Base-by-base conservation (phyloP, 1,140 invertebrate genomes). In the Maniola jurtina region DNA sequence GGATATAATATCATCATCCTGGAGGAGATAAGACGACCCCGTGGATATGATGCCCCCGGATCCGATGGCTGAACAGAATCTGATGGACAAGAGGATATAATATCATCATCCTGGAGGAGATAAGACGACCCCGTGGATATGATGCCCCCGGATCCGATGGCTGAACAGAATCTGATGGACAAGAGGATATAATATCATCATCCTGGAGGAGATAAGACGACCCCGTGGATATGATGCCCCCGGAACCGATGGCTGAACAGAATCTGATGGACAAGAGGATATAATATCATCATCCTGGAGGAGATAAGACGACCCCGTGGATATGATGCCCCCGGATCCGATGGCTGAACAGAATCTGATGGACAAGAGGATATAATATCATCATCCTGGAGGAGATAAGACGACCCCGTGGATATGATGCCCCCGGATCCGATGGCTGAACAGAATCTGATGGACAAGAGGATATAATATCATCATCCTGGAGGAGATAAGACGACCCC, bases 1-100 rank as follows among this genome's bases (percentile, higher is more conserved):
- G 13, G 42, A n/a, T 5, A 13, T 45, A n/a, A n/a, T n/a, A 45
- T 13, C 42, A 45, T 45, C 25, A 25, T 1, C 25, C 25, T 2
- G 25, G 25, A 25, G 4, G 25, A 25, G 25, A 25, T n/a, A 25
- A 25, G 25, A 4, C 4, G 4, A 95, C 11, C 94, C 93, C 2
- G 95, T 91, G 4, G 96, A 95, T 16, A 96, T 87, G 1, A 94
- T 93, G 48, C 95, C 95, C 16, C 96, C 95, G 9, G 96, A 93
- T 2, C 96, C 96, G 77, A 89, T 91, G 66, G 91, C 86, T 4
- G 89, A 92, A 80, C 92, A 92, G 83, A 93, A 93, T 72, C 92
- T 93, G 75, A 35, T 45, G 42, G 11, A 38, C 38, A 5, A 45
- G 13, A 5, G 13, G 42, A n/a, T 5, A 13, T 45, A n/a, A n/a